Conservation (phyloP, 1,140 invertebrate genomes). For the Mycetomoellerius zeteki region DNA sequence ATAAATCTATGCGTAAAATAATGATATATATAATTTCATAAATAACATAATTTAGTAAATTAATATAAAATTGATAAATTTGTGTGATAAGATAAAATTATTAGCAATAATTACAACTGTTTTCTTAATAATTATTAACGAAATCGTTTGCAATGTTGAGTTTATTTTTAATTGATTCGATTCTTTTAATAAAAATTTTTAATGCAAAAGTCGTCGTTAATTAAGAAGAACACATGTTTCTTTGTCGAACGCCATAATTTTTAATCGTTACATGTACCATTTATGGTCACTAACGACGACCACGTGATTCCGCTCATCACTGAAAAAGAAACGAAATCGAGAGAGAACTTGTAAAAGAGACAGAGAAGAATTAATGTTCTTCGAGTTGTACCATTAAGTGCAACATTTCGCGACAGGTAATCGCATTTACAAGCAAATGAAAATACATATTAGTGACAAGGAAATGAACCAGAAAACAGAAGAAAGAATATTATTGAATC, state of each 20-base stretch:
- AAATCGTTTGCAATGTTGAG: neutral
- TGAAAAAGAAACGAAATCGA: slow-evolving; percentile 33
- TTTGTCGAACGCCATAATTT: slow-evolving; percentile 25
- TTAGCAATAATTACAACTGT: slow-evolving; percentile 8
- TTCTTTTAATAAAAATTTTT: slow-evolving; percentile 7
- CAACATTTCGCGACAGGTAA: slow-evolving; percentile 16
- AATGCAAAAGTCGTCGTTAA: slow-evolving; percentile 6
- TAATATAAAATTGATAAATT: neutral
- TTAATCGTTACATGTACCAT: slow-evolving; percentile 3
- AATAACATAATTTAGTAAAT: neutral
- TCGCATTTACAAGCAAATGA: slow-evolving; percentile 38
- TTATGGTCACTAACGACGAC: slow-evolving; percentile 28
- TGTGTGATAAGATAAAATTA: neutral
- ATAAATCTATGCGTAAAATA: neutral
- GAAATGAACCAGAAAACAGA: neutral
- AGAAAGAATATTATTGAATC: neutral
- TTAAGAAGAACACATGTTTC: slow-evolving; percentile 1
- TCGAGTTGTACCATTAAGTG: slow-evolving; percentile 8
- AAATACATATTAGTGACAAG: neutral
- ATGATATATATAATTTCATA: neutral
- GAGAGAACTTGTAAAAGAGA: slow-evolving; percentile 9
- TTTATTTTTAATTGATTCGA: slow-evolving; percentile 1
- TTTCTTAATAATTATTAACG: slow-evolving; percentile 15
- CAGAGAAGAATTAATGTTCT: slow-evolving; percentile 10
- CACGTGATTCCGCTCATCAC: neutral